Base-by-base conservation (phyloP, 2,113 vertebrate genomes). In the Irena cyanogastra region DNA sequence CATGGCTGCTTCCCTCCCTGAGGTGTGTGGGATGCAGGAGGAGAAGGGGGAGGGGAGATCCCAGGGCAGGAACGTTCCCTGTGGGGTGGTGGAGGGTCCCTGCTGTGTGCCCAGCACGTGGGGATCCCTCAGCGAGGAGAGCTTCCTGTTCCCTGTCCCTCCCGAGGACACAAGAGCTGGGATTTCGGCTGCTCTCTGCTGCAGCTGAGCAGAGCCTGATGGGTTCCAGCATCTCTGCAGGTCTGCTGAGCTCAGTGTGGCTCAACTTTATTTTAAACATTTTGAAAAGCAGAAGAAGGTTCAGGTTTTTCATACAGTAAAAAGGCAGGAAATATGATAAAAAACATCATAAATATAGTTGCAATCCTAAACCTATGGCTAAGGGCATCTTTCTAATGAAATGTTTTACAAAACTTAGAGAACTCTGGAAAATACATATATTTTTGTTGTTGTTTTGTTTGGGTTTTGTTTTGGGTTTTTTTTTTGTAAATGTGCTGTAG, bases 321-420 rank as follows among this genome's bases (percentile, higher is more conserved):
- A 63, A 54, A 56, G 33, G 39, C 8, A 77, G 30, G 26, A 49
- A 78, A 89, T 47, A 7, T 1, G 14, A 27, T 64, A 2, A 80
- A 30, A 86, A 11, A n/a, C n/a, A n/a, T n/a, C n/a, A n/a, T n/a
- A n/a, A n/a, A 1, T 0, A 1, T 41, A 31, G 30, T 16, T 77
- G 44, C 17, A 83, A 2, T 69, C 23, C 35, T 76, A n/a, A n/a
- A n/a, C n/a, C n/a, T n/a, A n/a, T n/a, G n/a, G n/a, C n/a, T n/a
- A 37, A 72, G 20, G 26, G 16, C 2, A 4, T 41, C 21, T 71
- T 82, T 87, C 10, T 72, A n/a, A 37, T 37, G 13, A 53, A 60
- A 82, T 37, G 14, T 31, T 76, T 61, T 33, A 54, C 6, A 41
- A 47, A 85, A 64, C 18, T 47, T 56, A 8, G 16, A 35, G 21